These are phyloP conservation scores for Melanotaenia nigrans DNA, from an alignment of 2,797 vertebrate genomes.

Conservation along the genomic window DNA sequence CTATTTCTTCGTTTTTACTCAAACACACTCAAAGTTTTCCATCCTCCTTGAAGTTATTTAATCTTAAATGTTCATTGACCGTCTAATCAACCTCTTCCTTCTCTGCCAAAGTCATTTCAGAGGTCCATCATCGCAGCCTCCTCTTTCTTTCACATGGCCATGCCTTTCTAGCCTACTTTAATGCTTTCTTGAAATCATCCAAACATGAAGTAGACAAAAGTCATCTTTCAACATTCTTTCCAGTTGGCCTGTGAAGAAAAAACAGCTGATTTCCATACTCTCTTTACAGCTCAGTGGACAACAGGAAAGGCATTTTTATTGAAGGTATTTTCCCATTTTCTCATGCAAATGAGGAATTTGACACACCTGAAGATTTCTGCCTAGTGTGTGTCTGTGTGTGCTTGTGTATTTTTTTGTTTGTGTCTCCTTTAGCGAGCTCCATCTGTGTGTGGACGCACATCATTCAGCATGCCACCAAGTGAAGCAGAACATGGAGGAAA, in stretches of 20 bases:
- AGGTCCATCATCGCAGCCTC: slow-evolving; percentile 21
- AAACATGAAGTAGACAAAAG: slow-evolving; percentile 44
- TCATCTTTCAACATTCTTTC: slow-evolving; percentile 42
- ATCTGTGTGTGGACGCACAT: slow-evolving; percentile 70
- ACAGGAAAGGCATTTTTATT: slow-evolving; percentile 46
- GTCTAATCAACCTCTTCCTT: slow-evolving; percentile 29
- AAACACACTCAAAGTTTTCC: too few relatives aligned
- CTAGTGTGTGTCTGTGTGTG: slow-evolving; percentile 35
- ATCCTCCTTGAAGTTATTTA: background rate
- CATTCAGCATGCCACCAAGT: slow-evolving; percentile 64
- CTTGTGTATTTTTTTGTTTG: slow-evolving; percentile 21
- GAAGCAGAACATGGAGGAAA: slow-evolving; percentile 75
- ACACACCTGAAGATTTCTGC: slow-evolving; percentile 56
- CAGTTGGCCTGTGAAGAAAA: slow-evolving; percentile 28
- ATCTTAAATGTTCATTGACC: slow-evolving; percentile 33
- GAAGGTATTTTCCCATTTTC: slow-evolving; percentile 66
- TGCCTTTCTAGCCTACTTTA: background rate
- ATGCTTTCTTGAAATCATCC: slow-evolving; percentile 28
- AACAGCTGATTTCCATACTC: slow-evolving; percentile 52
- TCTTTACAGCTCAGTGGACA: slow-evolving; percentile 57
- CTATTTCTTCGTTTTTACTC: too few relatives aligned
- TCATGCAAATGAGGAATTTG: slow-evolving; percentile 71
- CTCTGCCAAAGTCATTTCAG: background rate
- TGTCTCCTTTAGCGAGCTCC: slow-evolving; percentile 35
- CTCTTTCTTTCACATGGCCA: background rate